Evolutionary conservation across 2,797 vertebrate genomes (phyloP).

Genomic region (Hippocampus kuda): DNA sequence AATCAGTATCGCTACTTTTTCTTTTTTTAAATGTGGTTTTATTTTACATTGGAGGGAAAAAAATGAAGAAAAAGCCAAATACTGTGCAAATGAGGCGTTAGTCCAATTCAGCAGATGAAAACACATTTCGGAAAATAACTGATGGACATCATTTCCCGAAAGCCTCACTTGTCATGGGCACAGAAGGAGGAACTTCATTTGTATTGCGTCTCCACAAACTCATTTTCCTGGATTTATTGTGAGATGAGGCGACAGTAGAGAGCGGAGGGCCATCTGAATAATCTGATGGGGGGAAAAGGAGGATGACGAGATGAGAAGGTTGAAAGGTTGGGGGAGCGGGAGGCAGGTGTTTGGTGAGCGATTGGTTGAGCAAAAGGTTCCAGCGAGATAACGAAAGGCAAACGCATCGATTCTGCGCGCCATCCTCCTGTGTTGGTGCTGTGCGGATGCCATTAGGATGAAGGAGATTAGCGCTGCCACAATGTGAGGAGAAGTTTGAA

Average conservation of each 20-base stretch:
- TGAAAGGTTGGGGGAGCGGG: slow-evolving; percentile 7
- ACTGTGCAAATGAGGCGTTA: no score
- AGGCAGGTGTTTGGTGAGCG: slow-evolving; percentile 5
- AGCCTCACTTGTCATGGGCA: background rate
- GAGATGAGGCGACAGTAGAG: background rate
- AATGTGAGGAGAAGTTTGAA: slow-evolving; percentile 15
- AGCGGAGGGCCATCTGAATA: slow-evolving; percentile 13
- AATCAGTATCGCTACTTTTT: no score
- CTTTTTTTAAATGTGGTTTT: no score
- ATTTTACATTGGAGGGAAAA: no score
- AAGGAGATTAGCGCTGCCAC: slow-evolving; percentile 58
- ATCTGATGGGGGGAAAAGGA: slow-evolving; percentile 8
- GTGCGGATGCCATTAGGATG: slow-evolving; percentile 71
- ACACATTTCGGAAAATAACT: background rate
- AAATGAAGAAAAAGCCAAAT: no score
- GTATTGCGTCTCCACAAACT: background rate
- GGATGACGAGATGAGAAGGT: slow-evolving; percentile 20
- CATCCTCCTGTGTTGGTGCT: slow-evolving; percentile 40
- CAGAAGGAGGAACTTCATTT: background rate
- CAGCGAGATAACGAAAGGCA: slow-evolving; percentile 53
- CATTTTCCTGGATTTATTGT: background rate
- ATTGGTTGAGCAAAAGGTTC: slow-evolving; percentile 39
- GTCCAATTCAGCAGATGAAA: background rate
- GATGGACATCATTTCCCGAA: background rate
- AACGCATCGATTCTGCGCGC: slow-evolving; percentile 58